Conservation (phyloP, 2,888 invertebrate genomes). For the Nudaria mundana region DNA sequence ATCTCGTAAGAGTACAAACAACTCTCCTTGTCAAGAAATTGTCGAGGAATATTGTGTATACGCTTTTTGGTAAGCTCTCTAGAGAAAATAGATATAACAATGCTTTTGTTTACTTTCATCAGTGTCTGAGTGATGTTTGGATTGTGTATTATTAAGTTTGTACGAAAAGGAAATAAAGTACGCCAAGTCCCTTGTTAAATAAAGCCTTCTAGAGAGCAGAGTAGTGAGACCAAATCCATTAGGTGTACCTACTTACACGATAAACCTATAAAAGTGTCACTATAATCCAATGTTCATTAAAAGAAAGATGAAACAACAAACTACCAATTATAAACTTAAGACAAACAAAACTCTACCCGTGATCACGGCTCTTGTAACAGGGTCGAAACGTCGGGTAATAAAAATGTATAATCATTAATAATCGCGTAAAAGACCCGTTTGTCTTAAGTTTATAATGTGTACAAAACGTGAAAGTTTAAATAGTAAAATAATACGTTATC, state of each 20-base stretch:
- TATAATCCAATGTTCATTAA: too few species aligned
- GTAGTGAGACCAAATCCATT: slow-evolving; percentile 22
- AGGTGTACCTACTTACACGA: slow-evolving; percentile 4
- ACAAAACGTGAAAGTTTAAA: too few species aligned
- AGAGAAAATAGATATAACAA: slow-evolving; percentile 41
- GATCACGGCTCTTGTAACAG: too few species aligned
- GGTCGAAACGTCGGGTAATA: too few species aligned
- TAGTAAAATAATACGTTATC: too few species aligned
- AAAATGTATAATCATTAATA: too few species aligned
- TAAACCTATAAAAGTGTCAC: too few species aligned
- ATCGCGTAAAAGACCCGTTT: too few species aligned
- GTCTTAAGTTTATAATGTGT: too few species aligned
- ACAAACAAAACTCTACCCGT: too few species aligned
- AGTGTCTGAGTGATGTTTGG: slow-evolving; percentile 38
- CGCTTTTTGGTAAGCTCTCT: slow-evolving; percentile 39
- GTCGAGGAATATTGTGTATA: slow-evolving; percentile 40
- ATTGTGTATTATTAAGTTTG: slow-evolving; percentile 37
- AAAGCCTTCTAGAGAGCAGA: slow-evolving; percentile 27
- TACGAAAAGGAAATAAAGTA: slow-evolving; percentile 30
- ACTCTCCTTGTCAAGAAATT: slow-evolving; percentile 42
- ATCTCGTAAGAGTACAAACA: slow-evolving; percentile 16
- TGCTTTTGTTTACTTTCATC: slow-evolving; percentile 47
- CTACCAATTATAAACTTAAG: too few species aligned
- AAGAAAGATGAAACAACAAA: too few species aligned
- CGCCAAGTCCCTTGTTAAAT: slow-evolving; percentile 28